phyloP scores from a whole-genome alignment of 2,888 invertebrate species.

The Nebria salina region DNA sequence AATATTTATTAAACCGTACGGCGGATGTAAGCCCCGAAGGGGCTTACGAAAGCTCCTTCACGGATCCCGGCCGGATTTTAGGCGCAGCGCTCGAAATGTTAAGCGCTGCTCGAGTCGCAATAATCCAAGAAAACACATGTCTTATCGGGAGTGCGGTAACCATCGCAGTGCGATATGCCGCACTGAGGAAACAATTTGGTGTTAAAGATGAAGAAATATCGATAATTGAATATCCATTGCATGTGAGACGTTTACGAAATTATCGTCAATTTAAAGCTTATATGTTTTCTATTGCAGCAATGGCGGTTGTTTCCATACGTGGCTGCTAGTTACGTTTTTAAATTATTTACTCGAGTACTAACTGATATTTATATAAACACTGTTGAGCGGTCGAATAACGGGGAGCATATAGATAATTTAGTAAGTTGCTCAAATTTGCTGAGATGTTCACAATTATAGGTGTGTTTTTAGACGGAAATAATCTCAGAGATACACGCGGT shows the following conservation, averaged over 20 bases:
- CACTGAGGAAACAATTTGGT: constrained; percentile 80
- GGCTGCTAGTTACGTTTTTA: constrained; percentile 74
- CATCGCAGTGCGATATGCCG: constrained; percentile 84
- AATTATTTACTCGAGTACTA: constrained; percentile 73
- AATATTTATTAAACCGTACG: constrained; percentile 85
- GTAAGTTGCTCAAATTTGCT: constrained; percentile 52
- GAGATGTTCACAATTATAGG: too few species aligned
- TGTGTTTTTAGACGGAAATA: constrained; percentile 66
- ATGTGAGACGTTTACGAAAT: constrained; percentile 64
- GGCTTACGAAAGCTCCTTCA: constrained; percentile 87
- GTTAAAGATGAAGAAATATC: constrained; percentile 72
- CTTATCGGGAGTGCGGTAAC: constrained; percentile 77
- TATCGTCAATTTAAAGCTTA: not conserved
- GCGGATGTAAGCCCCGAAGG: constrained; percentile 91
- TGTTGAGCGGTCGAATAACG: constrained; percentile 72
- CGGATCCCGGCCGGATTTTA: constrained; percentile 85
- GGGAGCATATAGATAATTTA: constrained; percentile 54
- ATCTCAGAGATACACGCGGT: constrained; percentile 78
- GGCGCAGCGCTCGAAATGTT: constrained; percentile 87
- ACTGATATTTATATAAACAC: constrained; percentile 73
- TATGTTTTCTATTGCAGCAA: constrained; percentile 68
- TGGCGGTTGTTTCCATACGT: constrained; percentile 82
- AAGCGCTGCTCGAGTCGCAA: constrained; percentile 84
- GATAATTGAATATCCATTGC: constrained; percentile 84
- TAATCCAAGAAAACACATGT: constrained; percentile 72